Evolutionary conservation across 2,113 vertebrate genomes (phyloP), one percentile per base, ranked within the genome.

Genomic region (Eubucco bourcierii): DNA sequence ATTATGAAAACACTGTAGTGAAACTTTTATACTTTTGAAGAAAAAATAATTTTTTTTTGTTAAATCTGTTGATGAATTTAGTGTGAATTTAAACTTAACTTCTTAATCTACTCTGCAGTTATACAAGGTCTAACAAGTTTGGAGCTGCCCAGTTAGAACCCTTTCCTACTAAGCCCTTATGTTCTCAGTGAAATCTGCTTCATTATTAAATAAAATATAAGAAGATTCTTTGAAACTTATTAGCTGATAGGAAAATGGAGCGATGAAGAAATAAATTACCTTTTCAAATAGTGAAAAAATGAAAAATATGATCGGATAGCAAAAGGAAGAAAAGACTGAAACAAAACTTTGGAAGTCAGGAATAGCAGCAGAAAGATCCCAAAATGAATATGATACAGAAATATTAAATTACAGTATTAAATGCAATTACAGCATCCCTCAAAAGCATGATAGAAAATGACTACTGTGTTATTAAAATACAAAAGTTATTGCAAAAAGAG

Each of bases 321-420:
- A 76, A 86, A 87, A 80, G 41, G 4, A 52, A 52, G 5, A 80
- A 74, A 80, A 90, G 31, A 60, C 19, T 78, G 39, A 87, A 88
- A 13, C 50, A 88, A 39, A 81, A 33, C 14, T 80, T 84, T 59
- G 15, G 13, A 88, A 90, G 46, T 67, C 47, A 80, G 78, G 28
- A 66, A 37, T 5, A 84, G 6, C 14, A 46, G 24, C 18, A 65
- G 7, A 82, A 93, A 67, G 47, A 84, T 50, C 15, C 60, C 12
- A 53, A 85, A 85, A 75, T 65, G 5, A 24, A 10, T 78, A 52
- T 28, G 20, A 6, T 77, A 25, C 25, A 64, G 27, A 34, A 89
- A 77, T 61, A 65, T 33, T 58, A 84, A 81, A 74, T 64, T n/a
- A n/a, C n/a, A n/a, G n/a, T 61, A 65, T 33, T 58, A 84, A 81